phyloP scores from a whole-genome alignment of 2,797 vertebrate genomes.

The Xenopus petersii region DNA sequence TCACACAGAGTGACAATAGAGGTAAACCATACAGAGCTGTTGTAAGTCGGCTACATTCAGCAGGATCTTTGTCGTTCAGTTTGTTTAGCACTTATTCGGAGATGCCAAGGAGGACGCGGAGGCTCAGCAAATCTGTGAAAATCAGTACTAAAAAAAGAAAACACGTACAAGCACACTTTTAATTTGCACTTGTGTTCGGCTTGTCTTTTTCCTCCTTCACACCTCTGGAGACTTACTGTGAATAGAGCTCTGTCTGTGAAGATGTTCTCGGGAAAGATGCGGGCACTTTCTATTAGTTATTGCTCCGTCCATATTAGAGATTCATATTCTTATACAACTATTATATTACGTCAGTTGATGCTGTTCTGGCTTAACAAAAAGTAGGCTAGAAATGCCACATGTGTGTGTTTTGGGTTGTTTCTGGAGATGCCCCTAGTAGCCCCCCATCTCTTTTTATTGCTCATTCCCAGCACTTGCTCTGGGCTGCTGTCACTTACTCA shows the following conservation, averaged over 20 bases:
- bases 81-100: background rate
- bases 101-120: background rate
- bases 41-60: too few relatives aligned
- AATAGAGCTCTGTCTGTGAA: background rate
- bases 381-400: too few relatives aligned
- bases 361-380: too few relatives aligned
- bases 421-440: too few relatives aligned
- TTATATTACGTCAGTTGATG: too few relatives aligned
- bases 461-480: too few relatives aligned
- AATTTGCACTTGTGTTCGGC: slow-evolving; percentile 12
- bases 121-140: background rate
- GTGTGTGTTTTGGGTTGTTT: too few relatives aligned
- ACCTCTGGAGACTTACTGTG: slow-evolving; percentile 1
- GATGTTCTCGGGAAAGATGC: background rate
- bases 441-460: too few relatives aligned
- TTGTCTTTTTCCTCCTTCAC: background rate
- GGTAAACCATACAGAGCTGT: too few relatives aligned
- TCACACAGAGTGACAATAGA: too few relatives aligned
- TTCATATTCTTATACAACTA: too few relatives aligned
- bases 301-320: background rate
- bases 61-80: background rate
- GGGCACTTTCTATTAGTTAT: background rate
- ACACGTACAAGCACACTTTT: background rate
- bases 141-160: slow-evolving; percentile 1
- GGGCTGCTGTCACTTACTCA: too few relatives aligned